phyloP scores from a whole-genome alignment of 2,113 vertebrate species.

The Cryptotis parvus region DNA sequence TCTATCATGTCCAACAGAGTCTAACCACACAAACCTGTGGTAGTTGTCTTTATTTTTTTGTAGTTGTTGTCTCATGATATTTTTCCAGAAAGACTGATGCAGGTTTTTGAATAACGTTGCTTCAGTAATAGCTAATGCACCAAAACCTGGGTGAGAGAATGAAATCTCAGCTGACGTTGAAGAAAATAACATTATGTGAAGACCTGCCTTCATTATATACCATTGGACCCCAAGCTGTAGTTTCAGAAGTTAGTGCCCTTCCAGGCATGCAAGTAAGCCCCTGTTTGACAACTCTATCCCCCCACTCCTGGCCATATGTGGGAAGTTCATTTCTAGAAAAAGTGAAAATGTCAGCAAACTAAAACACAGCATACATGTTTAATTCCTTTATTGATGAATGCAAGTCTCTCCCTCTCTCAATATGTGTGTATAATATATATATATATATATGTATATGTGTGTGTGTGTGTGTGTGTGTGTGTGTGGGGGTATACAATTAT shows the following conservation, averaged over 20 bases:
- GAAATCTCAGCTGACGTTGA: not conserved
- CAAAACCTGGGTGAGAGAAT: too few species aligned
- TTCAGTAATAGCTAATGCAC: too few species aligned
- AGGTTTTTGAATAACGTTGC: not conserved
- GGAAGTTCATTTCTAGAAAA: not conserved
- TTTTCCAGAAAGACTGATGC: not conserved
- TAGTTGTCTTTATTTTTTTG: slow-evolving; percentile 5
- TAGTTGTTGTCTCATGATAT: too few species aligned
- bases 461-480: too few species aligned
- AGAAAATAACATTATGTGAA: too few species aligned
- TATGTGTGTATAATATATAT: too few species aligned
- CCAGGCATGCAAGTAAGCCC: too few species aligned
- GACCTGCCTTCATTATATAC: too few species aligned
- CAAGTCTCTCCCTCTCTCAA: not conserved
- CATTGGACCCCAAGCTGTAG: too few species aligned
- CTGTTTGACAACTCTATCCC: not conserved
- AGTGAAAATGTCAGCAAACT: not conserved
- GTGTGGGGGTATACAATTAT: not conserved
- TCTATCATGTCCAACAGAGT: slow-evolving; percentile 78
- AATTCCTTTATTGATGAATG: not conserved
- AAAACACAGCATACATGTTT: not conserved
- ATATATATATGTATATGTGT: too few species aligned
- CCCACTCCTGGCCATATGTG: too few species aligned
- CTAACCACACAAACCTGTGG: slow-evolving; percentile 25
- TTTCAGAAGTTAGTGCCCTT: too few species aligned